These are phyloP conservation scores for Silurus asotus DNA, from an alignment of 2,113 vertebrate species.

Conservation along the genomic window DNA sequence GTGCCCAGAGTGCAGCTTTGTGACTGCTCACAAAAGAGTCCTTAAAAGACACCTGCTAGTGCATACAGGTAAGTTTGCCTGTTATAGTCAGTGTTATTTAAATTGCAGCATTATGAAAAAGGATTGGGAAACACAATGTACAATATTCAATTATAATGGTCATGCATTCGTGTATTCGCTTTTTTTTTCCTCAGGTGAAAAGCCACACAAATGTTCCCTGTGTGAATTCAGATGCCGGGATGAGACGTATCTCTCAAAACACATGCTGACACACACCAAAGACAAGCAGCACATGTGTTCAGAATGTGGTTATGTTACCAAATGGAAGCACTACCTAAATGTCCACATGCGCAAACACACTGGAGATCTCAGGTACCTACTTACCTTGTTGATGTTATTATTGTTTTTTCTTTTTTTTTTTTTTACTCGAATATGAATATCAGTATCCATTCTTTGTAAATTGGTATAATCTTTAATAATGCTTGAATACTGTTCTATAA, in stretches of 20 bases:
- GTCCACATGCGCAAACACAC: constrained; percentile 98
- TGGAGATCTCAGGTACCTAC: constrained; percentile 86
- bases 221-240: constrained; percentile 94
- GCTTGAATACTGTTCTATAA: background rate
- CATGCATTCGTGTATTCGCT: background rate
- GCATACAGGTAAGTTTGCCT: constrained; percentile 81
- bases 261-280: constrained; percentile 91
- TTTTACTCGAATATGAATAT: background rate
- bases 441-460: background rate
- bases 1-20: constrained; percentile 86
- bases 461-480: background rate
- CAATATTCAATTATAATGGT: background rate
- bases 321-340: constrained; percentile 95
- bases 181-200: constrained; percentile 78
- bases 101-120: background rate
- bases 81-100: background rate
- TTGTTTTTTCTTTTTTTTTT: rapidly evolving
- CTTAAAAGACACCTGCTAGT: constrained; percentile 88
- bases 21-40: constrained; percentile 89
- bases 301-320: constrained; percentile 95
- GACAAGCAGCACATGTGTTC: constrained; percentile 97
- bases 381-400: background rate
- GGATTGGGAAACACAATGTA: background rate
- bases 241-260: constrained; percentile 93
- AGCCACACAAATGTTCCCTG: constrained; percentile 90